Conservation (phyloP, 2,797 vertebrate species). For the Anas bernieri region DNA sequence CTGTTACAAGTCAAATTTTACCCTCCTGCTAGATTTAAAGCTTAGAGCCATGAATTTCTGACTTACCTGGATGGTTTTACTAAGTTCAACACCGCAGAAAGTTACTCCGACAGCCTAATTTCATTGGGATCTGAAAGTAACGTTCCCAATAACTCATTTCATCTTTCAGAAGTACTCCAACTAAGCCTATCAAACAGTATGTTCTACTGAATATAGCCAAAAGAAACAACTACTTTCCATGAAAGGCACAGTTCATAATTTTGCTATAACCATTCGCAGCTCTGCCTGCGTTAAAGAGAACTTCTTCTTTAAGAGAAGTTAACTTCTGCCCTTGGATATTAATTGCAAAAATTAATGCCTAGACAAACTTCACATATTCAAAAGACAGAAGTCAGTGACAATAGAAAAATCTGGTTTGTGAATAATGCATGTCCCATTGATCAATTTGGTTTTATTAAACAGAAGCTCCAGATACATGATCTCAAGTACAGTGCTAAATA, state of each 20-base stretch:
- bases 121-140: background rate
- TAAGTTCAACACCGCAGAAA: background rate
- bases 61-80: too few relatives aligned
- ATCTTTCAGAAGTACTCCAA: background rate
- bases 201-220: background rate
- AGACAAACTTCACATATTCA: background rate
- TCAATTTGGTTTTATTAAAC: background rate
- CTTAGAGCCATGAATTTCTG: too few relatives aligned
- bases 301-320: background rate
- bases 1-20: too few relatives aligned
- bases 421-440: background rate
- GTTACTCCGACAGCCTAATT: background rate
- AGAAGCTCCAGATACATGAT: background rate
- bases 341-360: background rate
- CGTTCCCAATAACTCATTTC: background rate
- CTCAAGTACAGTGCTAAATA: background rate
- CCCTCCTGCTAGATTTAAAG: too few relatives aligned
- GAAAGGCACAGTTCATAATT: background rate
- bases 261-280: background rate
- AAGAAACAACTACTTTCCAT: background rate
- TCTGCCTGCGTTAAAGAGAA: background rate
- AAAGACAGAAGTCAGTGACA: background rate
- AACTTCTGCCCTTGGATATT: background rate
- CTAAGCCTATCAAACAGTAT: background rate
- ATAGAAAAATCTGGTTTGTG: background rate